These are phyloP conservation scores for Contarinia nasturtii DNA, from an alignment of 1,140 invertebrate species.

Conservation along the genomic window DNA sequence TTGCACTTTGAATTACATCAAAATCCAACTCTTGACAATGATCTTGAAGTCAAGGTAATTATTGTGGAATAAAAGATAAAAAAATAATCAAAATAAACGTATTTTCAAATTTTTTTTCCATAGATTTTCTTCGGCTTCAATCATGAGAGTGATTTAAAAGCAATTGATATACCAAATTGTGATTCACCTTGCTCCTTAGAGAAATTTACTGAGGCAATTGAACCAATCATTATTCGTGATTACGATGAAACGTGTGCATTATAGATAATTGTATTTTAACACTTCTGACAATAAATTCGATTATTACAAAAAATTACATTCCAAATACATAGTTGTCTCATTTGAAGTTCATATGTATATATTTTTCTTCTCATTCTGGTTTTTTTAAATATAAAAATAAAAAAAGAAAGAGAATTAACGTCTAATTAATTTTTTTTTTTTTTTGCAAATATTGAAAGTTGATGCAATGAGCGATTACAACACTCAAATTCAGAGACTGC, in stretches of 20 bases:
- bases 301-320: not conserved
- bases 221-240: slow-evolving; percentile 26
- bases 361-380: not conserved
- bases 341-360: not conserved
- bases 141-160: slow-evolving; percentile 22
- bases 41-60: slow-evolving; percentile 28
- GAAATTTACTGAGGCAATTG: slow-evolving; percentile 22
- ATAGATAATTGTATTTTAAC: not conserved
- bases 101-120: slow-evolving; percentile 4
- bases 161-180: slow-evolving; percentile 28
- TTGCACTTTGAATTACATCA: slow-evolving; percentile 45
- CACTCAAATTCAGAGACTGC: too few species aligned
- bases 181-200: slow-evolving; percentile 24
- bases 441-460: too few species aligned
- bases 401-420: too few species aligned
- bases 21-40: slow-evolving; percentile 17
- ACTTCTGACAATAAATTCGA: not conserved
- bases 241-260: slow-evolving; percentile 29
- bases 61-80: not conserved
- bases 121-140: slow-evolving; percentile 22
- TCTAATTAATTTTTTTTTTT: too few species aligned
- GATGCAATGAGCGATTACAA: too few species aligned
- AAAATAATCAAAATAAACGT: not conserved
- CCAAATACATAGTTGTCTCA: not conserved
- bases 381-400: not conserved